A percentile compares a stretch with the other conserved stretches of the same genome.
Evolutionary conservation across 1,140 invertebrate species (phyloP).

Genomic region (Dolichoris vasculosae): DNA sequence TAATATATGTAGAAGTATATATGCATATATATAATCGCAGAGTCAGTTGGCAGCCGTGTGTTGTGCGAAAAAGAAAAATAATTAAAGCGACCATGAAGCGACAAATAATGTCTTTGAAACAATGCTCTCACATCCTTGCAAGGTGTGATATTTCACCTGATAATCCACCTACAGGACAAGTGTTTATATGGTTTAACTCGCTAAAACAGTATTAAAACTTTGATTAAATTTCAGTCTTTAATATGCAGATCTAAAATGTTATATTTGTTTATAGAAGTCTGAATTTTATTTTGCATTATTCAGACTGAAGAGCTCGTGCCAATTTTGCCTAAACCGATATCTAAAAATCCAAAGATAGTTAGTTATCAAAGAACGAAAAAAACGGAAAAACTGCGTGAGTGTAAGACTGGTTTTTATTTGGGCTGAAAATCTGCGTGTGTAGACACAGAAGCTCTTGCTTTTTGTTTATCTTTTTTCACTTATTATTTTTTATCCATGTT

Average conservation of each 20-base stretch:
- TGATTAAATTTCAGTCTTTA: not conserved
- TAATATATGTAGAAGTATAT: not conserved
- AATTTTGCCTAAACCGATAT: not conserved
- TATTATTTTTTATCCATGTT: not conserved
- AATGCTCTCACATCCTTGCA: not conserved
- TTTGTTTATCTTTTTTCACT: constrained; percentile 4
- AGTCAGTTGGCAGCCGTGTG: constrained; percentile 67
- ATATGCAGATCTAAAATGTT: not conserved
- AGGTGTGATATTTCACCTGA: not conserved
- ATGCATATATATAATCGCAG: not conserved
- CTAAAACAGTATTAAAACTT: not conserved
- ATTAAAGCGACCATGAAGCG: constrained; percentile 59
- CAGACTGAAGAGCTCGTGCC: not conserved
- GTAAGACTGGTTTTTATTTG: not conserved
- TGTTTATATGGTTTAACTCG: not conserved
- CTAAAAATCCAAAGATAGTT: not conserved
- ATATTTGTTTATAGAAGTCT: not conserved
- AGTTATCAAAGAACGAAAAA: not conserved
- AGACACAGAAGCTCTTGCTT: constrained; percentile 24
- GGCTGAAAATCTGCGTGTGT: not conserved
- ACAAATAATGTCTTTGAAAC: not conserved
- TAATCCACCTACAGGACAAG: not conserved
- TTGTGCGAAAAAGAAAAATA: constrained; percentile 70
- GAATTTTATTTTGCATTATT: not conserved
- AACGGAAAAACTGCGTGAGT: not conserved